Base-by-base conservation (phyloP, 2,888 invertebrate species). In the Rapana venosa region DNA sequence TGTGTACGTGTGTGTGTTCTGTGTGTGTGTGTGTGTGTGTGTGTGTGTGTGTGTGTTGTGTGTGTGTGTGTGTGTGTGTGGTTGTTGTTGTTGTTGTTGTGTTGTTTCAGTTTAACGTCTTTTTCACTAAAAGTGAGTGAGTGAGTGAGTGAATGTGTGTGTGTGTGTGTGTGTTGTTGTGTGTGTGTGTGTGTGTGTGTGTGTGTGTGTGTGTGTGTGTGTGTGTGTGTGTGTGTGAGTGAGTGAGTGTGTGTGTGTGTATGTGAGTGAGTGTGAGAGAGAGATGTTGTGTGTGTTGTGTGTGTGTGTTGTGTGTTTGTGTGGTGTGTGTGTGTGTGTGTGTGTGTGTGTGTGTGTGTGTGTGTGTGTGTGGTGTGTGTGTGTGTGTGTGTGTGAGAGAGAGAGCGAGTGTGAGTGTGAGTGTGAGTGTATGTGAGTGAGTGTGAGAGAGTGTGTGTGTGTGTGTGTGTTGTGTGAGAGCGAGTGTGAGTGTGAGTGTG, bases 301-400 rank as follows among this genome's bases (percentile, higher is more conserved):
- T 66, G 66, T 66, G 66, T 66, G 47, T 47, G 47, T n/a, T 47
- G 47, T 47, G 47, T 47, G 47, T 47, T 2, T 47, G 47, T 47
- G 47, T 47, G 47, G 47, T 47, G 47, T 47, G 47, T 47, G 47
- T 47, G 47, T 47, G 66, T 66, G 66, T 66, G 66, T 66, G 66
- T 66, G 66, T 66, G 66, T 66, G 66, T 66, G 66, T 66, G 66
- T 66, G 66, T 66, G 66, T 66, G 66, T 66, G 66, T 66, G 66
- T 66, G 66, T 66, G 66, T 66, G 66, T 66, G 66, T 13, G 13
- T 66, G 66, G 8, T 79, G 79, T 79, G 79, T 79, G 79, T 79
- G 79, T 79, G 79, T 79, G 79, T 79, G 79, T 79, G 79, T 35
- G 35, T 79, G 79, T 79, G 79, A 35, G 79, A 35, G 79, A 35